Evolutionary conservation across 2,888 invertebrate species (phyloP).

Genomic region (Aethes cnicana): DNA sequence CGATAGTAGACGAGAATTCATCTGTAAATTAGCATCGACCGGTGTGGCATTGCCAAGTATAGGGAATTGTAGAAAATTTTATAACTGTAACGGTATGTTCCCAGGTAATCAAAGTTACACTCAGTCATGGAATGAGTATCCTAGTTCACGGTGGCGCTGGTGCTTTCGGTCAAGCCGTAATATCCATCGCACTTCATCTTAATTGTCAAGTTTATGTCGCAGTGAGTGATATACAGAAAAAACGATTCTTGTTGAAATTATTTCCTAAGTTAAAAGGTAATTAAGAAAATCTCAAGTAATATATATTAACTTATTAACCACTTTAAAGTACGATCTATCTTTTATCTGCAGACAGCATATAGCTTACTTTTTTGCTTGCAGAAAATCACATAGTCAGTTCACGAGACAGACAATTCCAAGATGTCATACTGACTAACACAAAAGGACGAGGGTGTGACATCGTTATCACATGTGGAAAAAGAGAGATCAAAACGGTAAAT

Average conservation of each 20-base stretch:
- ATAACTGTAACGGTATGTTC: too few relatives aligned
- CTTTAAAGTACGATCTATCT: too few relatives aligned
- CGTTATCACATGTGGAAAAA: conserved; percentile 16
- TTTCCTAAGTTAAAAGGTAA: conserved; percentile 55
- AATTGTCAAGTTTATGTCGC: conserved; percentile 49
- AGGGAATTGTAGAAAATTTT: too few relatives aligned
- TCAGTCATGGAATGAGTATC: conserved; percentile 38
- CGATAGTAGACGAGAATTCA: too few relatives aligned
- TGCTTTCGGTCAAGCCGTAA: conserved; percentile 57
- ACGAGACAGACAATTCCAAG: conserved; percentile 27
- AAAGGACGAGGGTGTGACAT: conserved; percentile 8
- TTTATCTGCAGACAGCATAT: too few relatives aligned
- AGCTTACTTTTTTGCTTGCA: conserved; percentile 13
- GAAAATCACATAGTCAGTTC: conserved; percentile 32
- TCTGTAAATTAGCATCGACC: too few relatives aligned
- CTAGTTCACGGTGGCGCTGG: conserved; percentile 53
- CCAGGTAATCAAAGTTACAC: conserved; percentile 39
- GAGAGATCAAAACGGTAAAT: conserved; percentile 19
- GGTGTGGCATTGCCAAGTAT: too few relatives aligned
- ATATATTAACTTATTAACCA: too few relatives aligned
- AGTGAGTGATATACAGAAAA: conserved; percentile 48
- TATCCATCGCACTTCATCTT: conserved; percentile 47
- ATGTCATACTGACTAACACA: conserved; percentile 16
- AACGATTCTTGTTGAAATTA: conserved; percentile 44
- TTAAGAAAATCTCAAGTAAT: too few relatives aligned